phyloP scores from a whole-genome alignment of 2,888 invertebrate species.

The Saturnia japonica region DNA sequence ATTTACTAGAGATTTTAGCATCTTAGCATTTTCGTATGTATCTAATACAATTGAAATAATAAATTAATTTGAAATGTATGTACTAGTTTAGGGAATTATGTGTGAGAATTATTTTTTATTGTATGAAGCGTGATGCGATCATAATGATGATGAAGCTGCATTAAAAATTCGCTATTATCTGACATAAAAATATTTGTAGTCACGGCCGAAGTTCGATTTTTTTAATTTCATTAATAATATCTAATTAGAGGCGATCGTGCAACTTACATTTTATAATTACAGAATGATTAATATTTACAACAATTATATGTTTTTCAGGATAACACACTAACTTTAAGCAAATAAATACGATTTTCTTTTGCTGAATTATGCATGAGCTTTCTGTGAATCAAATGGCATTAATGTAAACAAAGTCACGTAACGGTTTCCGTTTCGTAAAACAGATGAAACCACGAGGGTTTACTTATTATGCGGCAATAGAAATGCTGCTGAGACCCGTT shows the following conservation, averaged over 20 bases:
- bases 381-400: slow-evolving; percentile 32
- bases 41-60: too few relatives aligned
- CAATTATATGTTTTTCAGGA: background rate
- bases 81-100: too few relatives aligned
- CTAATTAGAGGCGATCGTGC: background rate
- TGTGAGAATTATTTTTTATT: too few relatives aligned
- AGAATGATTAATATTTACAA: background rate
- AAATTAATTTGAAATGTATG: too few relatives aligned
- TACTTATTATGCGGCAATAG: slow-evolving; percentile 74
- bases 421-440: slow-evolving; percentile 73
- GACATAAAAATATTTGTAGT: too few relatives aligned
- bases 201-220: too few relatives aligned
- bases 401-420: slow-evolving; percentile 67
- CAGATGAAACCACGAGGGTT: slow-evolving; percentile 72
- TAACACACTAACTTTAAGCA: background rate
- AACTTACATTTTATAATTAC: background rate
- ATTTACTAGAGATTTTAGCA: background rate
- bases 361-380: slow-evolving; percentile 14
- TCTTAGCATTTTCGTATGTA: background rate
- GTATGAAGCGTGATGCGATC: too few relatives aligned
- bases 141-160: too few relatives aligned
- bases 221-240: too few relatives aligned
- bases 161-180: too few relatives aligned
- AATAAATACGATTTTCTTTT: slow-evolving; percentile 13
- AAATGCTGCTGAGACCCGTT: slow-evolving; percentile 60